phyloP scores from a whole-genome alignment of 1,140 invertebrate species.

The Cylas formicarius region DNA sequence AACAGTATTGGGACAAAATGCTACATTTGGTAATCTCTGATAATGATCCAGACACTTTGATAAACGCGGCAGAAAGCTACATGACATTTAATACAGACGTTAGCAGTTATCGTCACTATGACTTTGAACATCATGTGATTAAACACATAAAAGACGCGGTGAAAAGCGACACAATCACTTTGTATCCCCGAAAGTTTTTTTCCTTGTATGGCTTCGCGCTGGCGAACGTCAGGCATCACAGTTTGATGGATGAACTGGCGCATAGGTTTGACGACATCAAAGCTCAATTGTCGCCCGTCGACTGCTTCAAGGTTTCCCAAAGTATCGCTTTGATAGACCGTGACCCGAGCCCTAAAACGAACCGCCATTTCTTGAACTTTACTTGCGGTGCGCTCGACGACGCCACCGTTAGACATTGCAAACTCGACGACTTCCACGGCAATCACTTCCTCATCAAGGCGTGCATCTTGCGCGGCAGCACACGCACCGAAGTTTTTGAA shows the following conservation, averaged over 20 bases:
- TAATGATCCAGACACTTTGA: slow-evolving; percentile 29
- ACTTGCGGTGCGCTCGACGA: too few species aligned
- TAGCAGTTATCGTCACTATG: slow-evolving; percentile 42
- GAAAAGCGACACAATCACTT: slow-evolving; percentile 32
- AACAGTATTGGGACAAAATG: slow-evolving; percentile 42
- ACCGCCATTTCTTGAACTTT: too few species aligned
- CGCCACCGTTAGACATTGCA: too few species aligned
- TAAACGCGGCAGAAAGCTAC: slow-evolving; percentile 45
- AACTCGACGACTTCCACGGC: slow-evolving; percentile 23
- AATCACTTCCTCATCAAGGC: slow-evolving; percentile 18
- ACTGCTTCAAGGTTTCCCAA: slow-evolving; percentile 39
- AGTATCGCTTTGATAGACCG: slow-evolving; percentile 7
- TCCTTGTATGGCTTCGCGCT: slow-evolving; percentile 44
- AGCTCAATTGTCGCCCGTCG: slow-evolving; percentile 36
- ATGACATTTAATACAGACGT: slow-evolving; percentile 49
- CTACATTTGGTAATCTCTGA: slow-evolving; percentile 29
- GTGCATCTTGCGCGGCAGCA: slow-evolving; percentile 14
- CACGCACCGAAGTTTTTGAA: slow-evolving; percentile 9
- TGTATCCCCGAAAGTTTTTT: slow-evolving; percentile 41
- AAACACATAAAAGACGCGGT: slow-evolving; percentile 40
- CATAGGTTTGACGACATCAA: slow-evolving; percentile 36
- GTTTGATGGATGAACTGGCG: slow-evolving; percentile 36
- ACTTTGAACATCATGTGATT: slow-evolving; percentile 43
- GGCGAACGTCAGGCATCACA: slow-evolving; percentile 40
- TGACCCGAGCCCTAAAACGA: too few species aligned